A percentile compares a stretch with the other conserved stretches of the same genome.
Evolutionary conservation across 2,888 invertebrate species (phyloP).

Genomic region (Tetheella fluctuosa): DNA sequence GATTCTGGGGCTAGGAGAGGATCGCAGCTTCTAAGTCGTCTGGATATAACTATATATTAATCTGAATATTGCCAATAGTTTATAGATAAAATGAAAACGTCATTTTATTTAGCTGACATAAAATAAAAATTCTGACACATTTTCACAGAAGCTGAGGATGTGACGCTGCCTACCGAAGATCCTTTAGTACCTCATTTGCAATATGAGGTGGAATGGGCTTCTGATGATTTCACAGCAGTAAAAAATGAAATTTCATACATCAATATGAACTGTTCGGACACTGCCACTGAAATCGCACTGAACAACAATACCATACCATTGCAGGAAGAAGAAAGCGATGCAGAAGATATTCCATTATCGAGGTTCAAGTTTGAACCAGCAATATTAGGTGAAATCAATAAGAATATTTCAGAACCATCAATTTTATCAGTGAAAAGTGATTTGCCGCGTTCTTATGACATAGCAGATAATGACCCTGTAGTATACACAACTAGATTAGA

Average conservation of each 20-base stretch:
- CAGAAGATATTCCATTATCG: neutral
- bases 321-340: neutral
- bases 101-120: too few species aligned
- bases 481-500: conserved; percentile 52
- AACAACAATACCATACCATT: neutral
- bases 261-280: neutral
- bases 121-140: too few species aligned
- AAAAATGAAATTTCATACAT: neutral
- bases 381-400: neutral
- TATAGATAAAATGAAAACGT: too few species aligned
- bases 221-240: neutral
- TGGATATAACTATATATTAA: too few species aligned
- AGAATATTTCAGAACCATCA: neutral
- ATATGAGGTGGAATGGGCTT: neutral
- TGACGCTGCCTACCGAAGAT: neutral
- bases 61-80: too few species aligned
- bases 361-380: neutral
- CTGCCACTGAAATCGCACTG: neutral
- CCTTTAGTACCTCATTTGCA: neutral
- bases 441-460: neutral
- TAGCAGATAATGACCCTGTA: conserved; percentile 18
- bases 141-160: neutral
- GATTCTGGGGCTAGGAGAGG: too few species aligned
- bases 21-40: too few species aligned
- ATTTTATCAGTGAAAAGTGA: neutral